Conservation (phyloP, 2,888 invertebrate species). For the Prosapia bicincta region DNA sequence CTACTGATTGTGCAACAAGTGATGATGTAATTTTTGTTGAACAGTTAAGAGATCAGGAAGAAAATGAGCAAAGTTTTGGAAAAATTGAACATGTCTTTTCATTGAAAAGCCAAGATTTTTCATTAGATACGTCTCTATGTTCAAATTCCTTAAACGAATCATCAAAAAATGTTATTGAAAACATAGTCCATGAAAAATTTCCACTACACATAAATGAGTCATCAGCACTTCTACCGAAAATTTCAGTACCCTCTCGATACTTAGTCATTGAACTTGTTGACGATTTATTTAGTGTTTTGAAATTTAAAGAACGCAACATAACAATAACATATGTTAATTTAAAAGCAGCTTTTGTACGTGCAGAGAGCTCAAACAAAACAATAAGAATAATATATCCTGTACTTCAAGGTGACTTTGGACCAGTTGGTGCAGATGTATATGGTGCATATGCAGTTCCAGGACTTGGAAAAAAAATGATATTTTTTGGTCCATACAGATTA, state of each 20-base stretch:
- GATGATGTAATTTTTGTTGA: neutral
- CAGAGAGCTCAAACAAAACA: neutral
- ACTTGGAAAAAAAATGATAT: slow-evolving; percentile 4
- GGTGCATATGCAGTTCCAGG: slow-evolving; percentile 16
- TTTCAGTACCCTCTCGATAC: neutral
- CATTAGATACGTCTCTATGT: neutral
- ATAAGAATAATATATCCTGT: neutral
- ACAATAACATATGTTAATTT: neutral
- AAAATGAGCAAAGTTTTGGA: neutral
- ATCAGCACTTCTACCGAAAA: neutral
- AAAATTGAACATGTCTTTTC: neutral
- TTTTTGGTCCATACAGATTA: slow-evolving; percentile 18
- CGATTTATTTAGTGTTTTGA: neutral
- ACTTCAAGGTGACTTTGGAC: neutral
- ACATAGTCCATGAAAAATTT: neutral
- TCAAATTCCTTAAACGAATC: neutral
- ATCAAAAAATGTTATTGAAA: neutral
- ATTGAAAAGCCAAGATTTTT: neutral
- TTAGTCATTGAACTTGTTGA: neutral
- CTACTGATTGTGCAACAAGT: neutral
- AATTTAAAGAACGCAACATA: neutral
- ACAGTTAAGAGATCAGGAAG: neutral
- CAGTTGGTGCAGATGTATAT: neutral
- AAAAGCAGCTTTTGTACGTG: neutral
- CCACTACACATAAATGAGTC: neutral